Evolutionary conservation across 2,113 vertebrate species (phyloP).

Genomic region (Perccottus glenii): DNA sequence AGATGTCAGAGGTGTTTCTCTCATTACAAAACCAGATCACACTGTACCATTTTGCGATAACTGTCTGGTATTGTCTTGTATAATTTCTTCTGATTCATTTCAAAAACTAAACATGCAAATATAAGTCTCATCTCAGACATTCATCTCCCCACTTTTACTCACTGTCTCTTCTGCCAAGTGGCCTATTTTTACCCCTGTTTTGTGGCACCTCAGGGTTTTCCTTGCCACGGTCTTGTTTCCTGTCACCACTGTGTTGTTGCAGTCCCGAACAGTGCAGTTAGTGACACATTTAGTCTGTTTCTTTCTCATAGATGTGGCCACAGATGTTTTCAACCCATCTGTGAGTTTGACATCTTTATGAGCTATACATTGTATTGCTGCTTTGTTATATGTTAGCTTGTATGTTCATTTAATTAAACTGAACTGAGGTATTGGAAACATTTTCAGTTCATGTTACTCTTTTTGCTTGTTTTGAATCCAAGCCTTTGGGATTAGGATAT

Average conservation of each 20-base stretch:
- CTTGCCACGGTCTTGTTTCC: constrained; percentile 73
- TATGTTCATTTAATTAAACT: neutral
- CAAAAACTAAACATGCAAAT: constrained; percentile 34
- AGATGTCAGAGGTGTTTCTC: constrained; percentile 46
- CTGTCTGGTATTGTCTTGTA: neutral
- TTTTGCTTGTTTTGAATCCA: constrained; percentile 22
- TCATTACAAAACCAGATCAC: constrained; percentile 30
- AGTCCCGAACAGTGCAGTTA: constrained; percentile 50
- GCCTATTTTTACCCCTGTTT: constrained; percentile 83
- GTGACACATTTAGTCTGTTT: constrained; percentile 43
- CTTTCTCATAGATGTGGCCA: constrained; percentile 59
- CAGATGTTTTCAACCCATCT: constrained; percentile 29
- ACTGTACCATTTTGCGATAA: constrained; percentile 30
- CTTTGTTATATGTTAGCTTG: neutral
- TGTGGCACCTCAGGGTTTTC: constrained; percentile 84
- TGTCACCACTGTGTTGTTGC: constrained; percentile 59
- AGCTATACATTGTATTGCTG: neutral
- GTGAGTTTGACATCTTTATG: neutral
- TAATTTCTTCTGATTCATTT: constrained; percentile 10
- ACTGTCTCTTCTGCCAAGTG: constrained; percentile 62
- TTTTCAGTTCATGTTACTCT: constrained; percentile 4
- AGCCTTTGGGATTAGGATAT: constrained; percentile 28
- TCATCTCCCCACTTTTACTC: constrained; percentile 40
- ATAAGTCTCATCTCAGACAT: constrained; percentile 63
- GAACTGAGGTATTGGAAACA: constrained; percentile 3